phyloP scores from a whole-genome alignment of 2,888 invertebrate species.

The Cyclophora albipunctata region DNA sequence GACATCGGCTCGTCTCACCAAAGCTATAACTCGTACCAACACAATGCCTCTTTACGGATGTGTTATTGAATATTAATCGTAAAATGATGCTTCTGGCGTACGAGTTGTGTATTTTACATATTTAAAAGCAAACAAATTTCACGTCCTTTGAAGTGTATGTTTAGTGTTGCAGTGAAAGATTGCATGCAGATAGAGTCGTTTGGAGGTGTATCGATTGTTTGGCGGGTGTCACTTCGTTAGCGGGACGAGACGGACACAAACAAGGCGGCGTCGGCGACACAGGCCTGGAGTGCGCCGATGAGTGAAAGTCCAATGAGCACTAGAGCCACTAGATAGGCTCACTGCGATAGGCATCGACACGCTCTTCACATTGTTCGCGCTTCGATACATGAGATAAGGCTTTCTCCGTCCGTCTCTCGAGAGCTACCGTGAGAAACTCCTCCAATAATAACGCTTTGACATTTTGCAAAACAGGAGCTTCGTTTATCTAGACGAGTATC shows the following conservation, averaged over 20 bases:
- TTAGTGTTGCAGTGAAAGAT: background rate
- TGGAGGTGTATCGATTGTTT: conserved; percentile 22
- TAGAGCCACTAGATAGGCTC: conserved; percentile 51
- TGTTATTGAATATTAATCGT: conserved; percentile 62
- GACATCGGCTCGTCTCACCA: conserved; percentile 31
- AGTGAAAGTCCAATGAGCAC: conserved; percentile 64
- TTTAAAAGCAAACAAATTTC: conserved; percentile 40
- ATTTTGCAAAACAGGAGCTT: conserved; percentile 52
- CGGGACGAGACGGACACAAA: conserved; percentile 41
- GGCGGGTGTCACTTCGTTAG: conserved; percentile 37
- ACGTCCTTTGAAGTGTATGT: background rate
- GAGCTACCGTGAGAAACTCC: conserved; percentile 66
- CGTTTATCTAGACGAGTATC: conserved; percentile 35
- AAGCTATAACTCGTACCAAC: conserved; percentile 43
- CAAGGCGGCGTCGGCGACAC: conserved; percentile 45
- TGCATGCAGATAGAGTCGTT: conserved; percentile 10
- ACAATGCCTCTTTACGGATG: conserved; percentile 50
- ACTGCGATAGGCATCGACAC: conserved; percentile 63
- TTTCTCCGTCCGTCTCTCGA: conserved; percentile 56
- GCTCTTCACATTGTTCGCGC: conserved; percentile 68
- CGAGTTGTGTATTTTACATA: conserved; percentile 42
- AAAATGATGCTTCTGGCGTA: conserved; percentile 29
- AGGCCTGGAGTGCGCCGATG: conserved; percentile 23
- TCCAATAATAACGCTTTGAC: conserved; percentile 43
- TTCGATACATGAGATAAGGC: conserved; percentile 68